A percentile compares a stretch with the other conserved stretches of the same genome.
Evolutionary conservation across 1,140 invertebrate genomes (phyloP).

Genomic region (Drosophila fuyamai): DNA sequence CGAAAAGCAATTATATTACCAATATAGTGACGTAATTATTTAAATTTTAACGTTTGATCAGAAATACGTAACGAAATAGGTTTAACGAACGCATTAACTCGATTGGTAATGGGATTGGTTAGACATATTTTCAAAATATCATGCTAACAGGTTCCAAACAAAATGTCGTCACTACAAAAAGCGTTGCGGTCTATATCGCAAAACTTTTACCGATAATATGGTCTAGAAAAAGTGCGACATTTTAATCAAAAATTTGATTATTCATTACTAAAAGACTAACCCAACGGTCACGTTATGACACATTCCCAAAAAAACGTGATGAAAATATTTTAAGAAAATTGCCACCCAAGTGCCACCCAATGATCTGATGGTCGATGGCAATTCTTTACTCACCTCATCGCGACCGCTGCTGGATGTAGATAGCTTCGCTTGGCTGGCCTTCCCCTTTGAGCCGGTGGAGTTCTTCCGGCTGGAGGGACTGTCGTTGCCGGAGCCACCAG

Average conservation of each 20-base stretch:
- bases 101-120: background rate
- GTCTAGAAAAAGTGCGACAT: background rate
- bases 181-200: background rate
- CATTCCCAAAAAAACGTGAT: no score
- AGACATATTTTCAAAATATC: background rate
- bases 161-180: background rate
- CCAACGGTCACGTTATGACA: no score
- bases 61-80: background rate
- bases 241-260: background rate
- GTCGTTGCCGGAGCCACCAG: slow-evolving; percentile 29
- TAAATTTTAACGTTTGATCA: background rate
- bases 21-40: background rate
- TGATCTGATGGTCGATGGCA: no score
- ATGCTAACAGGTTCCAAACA: background rate
- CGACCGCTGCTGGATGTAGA: slow-evolving; percentile 73
- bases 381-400: slow-evolving; percentile 61
- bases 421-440: slow-evolving; percentile 52
- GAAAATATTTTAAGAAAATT: no score
- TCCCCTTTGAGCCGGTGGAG: slow-evolving; percentile 70
- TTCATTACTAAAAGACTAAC: no score
- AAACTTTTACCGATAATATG: background rate
- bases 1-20: background rate
- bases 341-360: no score
- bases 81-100: background rate
- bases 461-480: slow-evolving; percentile 70